Evolutionary conservation across 2,113 vertebrate genomes (phyloP).

Genomic region (Trichechus manatus): DNA sequence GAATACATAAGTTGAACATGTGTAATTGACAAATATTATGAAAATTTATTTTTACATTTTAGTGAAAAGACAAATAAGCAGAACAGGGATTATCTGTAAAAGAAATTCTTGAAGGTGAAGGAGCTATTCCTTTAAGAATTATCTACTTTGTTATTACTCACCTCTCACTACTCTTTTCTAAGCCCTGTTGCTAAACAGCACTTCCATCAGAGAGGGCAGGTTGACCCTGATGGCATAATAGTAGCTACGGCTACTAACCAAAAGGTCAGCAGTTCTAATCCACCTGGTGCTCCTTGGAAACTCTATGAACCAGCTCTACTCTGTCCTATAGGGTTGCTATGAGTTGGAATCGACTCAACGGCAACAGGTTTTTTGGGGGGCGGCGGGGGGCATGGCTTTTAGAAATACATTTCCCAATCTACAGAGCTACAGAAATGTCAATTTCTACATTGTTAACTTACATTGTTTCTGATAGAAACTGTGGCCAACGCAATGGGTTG

Average conservation of each 20-base stretch:
- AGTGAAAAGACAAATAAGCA: slow-evolving; percentile 33
- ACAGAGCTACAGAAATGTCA: slow-evolving; percentile 12
- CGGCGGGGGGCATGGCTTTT: background rate
- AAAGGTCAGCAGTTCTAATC: too few species aligned
- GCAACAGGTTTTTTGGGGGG: too few species aligned
- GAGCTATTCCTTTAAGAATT: background rate
- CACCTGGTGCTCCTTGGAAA: too few species aligned
- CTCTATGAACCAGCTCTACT: too few species aligned
- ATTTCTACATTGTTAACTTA: background rate
- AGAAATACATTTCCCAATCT: background rate
- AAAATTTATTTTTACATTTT: slow-evolving; percentile 44
- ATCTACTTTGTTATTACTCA: background rate
- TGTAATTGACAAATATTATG: background rate
- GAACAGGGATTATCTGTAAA: background rate
- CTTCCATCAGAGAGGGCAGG: background rate
- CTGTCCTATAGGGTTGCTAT: too few species aligned
- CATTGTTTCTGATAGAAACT: background rate
- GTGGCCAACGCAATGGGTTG: background rate
- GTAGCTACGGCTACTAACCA: too few species aligned
- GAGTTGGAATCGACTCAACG: too few species aligned
- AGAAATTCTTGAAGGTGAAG: background rate
- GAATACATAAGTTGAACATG: background rate
- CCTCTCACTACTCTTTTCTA: background rate
- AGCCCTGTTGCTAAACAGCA: background rate
- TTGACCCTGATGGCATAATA: background rate